phyloP scores from a whole-genome alignment of 2,113 vertebrate genomes.

The Protomyctophum bolini region DNA sequence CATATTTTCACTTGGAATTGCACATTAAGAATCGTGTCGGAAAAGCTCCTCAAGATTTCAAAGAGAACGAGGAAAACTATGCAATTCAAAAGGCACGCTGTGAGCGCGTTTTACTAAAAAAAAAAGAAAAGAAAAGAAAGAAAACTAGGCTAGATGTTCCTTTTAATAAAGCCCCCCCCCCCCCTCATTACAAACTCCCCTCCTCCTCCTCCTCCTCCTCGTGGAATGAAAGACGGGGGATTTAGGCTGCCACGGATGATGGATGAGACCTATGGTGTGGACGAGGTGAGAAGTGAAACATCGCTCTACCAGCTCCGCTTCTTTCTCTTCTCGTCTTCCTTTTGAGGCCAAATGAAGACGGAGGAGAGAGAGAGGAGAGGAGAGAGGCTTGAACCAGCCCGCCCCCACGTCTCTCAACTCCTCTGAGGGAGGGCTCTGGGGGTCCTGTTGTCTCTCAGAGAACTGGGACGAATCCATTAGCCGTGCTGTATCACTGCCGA shows the following conservation, averaged over 20 bases:
- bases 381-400: slow-evolving; percentile 49
- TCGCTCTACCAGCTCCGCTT: slow-evolving; percentile 24
- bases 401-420: slow-evolving; percentile 64
- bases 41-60: slow-evolving; percentile 40
- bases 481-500: slow-evolving; percentile 60
- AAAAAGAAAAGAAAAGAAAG: background rate
- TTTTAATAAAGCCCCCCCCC: slow-evolving; percentile 39
- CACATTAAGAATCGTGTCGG: slow-evolving; percentile 15
- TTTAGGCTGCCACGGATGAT: slow-evolving; percentile 72
- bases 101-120: slow-evolving; percentile 10
- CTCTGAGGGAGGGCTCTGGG: slow-evolving; percentile 29
- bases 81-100: slow-evolving; percentile 40
- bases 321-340: slow-evolving; percentile 57
- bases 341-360: slow-evolving; percentile 76
- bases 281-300: slow-evolving; percentile 77
- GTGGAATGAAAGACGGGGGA: slow-evolving; percentile 54
- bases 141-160: slow-evolving; percentile 15
- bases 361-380: slow-evolving; percentile 43
- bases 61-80: slow-evolving; percentile 42
- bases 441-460: slow-evolving; percentile 63
- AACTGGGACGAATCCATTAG: slow-evolving; percentile 76
- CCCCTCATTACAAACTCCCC: slow-evolving; percentile 45
- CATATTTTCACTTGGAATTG: slow-evolving; percentile 14
- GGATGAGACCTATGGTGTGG: slow-evolving; percentile 67
- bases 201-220: slow-evolving; percentile 41